phyloP scores from a whole-genome alignment of 2,888 invertebrate species.

The Lycocerus yunnanus region DNA sequence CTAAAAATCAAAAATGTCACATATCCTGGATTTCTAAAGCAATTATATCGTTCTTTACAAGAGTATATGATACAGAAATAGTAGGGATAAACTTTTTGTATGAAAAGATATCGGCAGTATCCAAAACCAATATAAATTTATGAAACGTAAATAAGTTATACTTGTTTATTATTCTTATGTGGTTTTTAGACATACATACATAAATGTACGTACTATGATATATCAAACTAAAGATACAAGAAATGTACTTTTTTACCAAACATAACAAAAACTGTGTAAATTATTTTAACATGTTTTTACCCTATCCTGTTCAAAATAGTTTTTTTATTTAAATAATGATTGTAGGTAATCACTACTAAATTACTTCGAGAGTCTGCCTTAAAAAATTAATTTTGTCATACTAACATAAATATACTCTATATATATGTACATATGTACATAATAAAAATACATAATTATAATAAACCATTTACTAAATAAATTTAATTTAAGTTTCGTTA shows the following conservation, averaged over 20 bases:
- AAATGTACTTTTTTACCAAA: background rate
- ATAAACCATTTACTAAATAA: too few species aligned
- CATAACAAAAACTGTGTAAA: background rate
- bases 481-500: too few species aligned
- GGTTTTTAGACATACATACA: background rate
- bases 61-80: slow-evolving; percentile 23
- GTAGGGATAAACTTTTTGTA: slow-evolving; percentile 22
- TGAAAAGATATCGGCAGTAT: slow-evolving; percentile 13
- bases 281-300: background rate
- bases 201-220: background rate
- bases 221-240: background rate
- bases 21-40: slow-evolving; percentile 17
- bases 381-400: too few species aligned
- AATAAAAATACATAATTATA: too few species aligned
- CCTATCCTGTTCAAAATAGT: background rate
- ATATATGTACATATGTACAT: too few species aligned
- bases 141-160: slow-evolving; percentile 20
- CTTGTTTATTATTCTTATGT: slow-evolving; percentile 1
- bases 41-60: slow-evolving; percentile 34
- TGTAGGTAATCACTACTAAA: too few species aligned
- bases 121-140: slow-evolving; percentile 27
- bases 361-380: too few species aligned
- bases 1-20: background rate
- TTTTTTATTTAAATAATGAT: too few species aligned
- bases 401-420: too few species aligned